Evolutionary conservation across 2,797 vertebrate genomes (phyloP).

Genomic region (Lacerta viridis): DNA sequence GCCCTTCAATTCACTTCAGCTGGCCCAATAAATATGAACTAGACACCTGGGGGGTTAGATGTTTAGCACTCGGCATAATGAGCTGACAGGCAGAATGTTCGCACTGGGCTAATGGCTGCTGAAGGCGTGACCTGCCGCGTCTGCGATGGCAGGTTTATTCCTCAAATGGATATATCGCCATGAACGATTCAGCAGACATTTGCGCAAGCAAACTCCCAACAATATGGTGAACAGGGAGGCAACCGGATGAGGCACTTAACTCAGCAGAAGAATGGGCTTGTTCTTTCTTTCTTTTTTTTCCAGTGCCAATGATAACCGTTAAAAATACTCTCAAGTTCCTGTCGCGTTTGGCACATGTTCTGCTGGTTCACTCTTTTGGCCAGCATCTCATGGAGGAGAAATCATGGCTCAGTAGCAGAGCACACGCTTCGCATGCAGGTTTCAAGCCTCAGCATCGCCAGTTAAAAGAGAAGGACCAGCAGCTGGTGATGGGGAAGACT

Average conservation of each 20-base stretch:
- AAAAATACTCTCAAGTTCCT: not conserved
- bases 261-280: not conserved
- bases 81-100: conserved; percentile 46
- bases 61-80: conserved; percentile 39
- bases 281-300: not conserved
- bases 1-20: conserved; percentile 54
- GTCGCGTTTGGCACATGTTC: rapidly evolving
- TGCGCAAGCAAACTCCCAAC: conserved; percentile 42
- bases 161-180: conserved; percentile 36
- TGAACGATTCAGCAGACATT: conserved; percentile 38
- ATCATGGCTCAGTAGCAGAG: not conserved
- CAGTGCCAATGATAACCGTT: not conserved
- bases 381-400: not conserved
- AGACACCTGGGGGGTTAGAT: conserved; percentile 42
- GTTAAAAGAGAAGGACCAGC: not conserved
- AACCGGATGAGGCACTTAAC: not conserved
- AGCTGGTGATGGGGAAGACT: not conserved
- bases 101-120: not conserved
- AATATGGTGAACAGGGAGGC: not conserved
- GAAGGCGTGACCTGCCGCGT: not conserved
- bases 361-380: not conserved
- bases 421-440: not conserved
- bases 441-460: not conserved
- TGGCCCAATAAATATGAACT: conserved; percentile 63
- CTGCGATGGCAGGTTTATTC: conserved; percentile 35